phyloP scores from a whole-genome alignment of 2,797 vertebrate genomes.

The Vireo griseus region DNA sequence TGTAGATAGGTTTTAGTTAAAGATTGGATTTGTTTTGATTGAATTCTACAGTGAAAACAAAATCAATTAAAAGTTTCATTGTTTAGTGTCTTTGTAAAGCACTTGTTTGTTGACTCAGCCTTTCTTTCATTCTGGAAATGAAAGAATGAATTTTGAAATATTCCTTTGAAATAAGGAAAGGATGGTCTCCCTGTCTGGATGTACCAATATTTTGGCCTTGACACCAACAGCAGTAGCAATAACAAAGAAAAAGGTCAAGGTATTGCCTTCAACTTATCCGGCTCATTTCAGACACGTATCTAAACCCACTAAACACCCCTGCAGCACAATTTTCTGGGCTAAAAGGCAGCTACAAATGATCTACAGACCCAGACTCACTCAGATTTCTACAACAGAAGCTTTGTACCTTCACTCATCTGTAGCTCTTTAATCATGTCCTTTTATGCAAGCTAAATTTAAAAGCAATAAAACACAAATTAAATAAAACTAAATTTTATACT shows the following conservation, averaged over 20 bases:
- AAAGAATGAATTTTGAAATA: neutral
- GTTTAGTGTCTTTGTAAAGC: neutral
- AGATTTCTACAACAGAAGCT: constrained; percentile 9
- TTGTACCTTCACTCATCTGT: constrained; percentile 9
- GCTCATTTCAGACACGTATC: neutral
- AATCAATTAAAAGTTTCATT: neutral
- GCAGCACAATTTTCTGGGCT: neutral
- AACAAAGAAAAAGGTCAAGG: neutral
- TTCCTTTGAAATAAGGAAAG: neutral
- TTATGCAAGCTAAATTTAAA: constrained; percentile 51
- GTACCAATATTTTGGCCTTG: neutral
- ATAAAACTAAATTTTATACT: constrained; percentile 43
- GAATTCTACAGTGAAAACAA: neutral
- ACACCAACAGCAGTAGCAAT: neutral
- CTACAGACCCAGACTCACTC: neutral
- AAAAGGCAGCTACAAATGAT: neutral
- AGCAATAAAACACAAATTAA: constrained; percentile 67
- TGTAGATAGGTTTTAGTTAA: neutral
- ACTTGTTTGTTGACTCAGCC: neutral
- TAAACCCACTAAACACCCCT: neutral
- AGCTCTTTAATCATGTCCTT: neutral
- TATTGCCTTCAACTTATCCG: neutral
- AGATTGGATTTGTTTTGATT: neutral
- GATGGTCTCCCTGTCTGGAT: neutral
- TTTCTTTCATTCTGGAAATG: neutral